Percentiles rank a stretch among this genome's conserved stretches.
phyloP scores from a whole-genome alignment of 1,140 invertebrate genomes.

The Drosophila simulans region DNA sequence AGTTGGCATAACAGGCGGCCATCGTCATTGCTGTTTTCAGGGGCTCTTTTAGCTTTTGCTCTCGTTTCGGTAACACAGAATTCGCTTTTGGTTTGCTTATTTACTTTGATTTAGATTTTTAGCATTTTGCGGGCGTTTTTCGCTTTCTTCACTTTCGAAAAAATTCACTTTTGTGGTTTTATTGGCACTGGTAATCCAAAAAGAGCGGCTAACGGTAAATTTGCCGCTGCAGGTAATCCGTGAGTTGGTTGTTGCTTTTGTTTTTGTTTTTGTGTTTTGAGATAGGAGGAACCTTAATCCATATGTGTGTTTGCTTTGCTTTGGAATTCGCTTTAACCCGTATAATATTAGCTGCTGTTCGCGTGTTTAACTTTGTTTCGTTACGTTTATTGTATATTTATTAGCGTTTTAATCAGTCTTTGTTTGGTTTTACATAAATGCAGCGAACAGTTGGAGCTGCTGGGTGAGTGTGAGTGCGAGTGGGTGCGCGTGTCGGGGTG shows the following conservation, averaged over 20 bases:
- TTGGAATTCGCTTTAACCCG: slow-evolving; percentile 69
- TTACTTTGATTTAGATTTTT: slow-evolving; percentile 50
- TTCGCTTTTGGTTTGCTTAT: slow-evolving; percentile 49
- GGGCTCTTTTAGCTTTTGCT: slow-evolving; percentile 31
- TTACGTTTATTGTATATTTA: slow-evolving; percentile 60
- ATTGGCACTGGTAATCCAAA: slow-evolving; percentile 84
- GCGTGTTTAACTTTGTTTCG: slow-evolving; percentile 60
- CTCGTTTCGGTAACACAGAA: slow-evolving; percentile 50
- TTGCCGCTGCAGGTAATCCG: slow-evolving; percentile 71
- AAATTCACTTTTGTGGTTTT: slow-evolving; percentile 51
- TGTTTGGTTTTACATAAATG: slow-evolving; percentile 53
- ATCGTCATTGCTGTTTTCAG: slow-evolving; percentile 77
- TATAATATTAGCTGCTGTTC: slow-evolving; percentile 56
- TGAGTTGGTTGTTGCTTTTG: slow-evolving; percentile 33
- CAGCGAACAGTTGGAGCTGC: slow-evolving; percentile 67
- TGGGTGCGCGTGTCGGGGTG: slow-evolving; percentile 17
- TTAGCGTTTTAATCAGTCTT: slow-evolving; percentile 80
- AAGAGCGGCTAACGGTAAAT: slow-evolving; percentile 65
- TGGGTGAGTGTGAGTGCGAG: slow-evolving; percentile 27
- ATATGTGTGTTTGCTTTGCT: slow-evolving; percentile 59
- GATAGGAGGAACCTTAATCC: slow-evolving; percentile 82
- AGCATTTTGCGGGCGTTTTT: slow-evolving; percentile 50
- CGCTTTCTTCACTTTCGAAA: slow-evolving; percentile 52
- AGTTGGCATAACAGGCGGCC: slow-evolving; percentile 84
- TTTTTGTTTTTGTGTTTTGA: slow-evolving; percentile 25